These are phyloP conservation scores for Eupithecia abbreviata DNA, from an alignment of 2,888 invertebrate species.

Conservation along the genomic window DNA sequence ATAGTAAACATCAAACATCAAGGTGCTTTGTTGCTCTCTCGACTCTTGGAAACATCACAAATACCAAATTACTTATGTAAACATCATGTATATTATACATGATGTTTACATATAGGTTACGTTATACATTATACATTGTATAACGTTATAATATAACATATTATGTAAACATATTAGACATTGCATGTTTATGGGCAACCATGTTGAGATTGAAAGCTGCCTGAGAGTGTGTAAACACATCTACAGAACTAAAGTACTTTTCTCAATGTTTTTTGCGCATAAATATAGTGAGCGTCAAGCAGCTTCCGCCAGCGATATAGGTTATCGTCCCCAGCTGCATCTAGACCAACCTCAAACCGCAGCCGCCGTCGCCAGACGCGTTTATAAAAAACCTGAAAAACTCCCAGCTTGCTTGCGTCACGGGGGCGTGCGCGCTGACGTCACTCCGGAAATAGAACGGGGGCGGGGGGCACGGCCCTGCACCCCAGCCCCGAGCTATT, in stretches of 20 bases:
- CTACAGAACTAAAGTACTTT: neutral
- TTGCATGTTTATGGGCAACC: neutral
- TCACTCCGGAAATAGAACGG: conserved; percentile 66
- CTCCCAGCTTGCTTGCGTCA: conserved; percentile 63
- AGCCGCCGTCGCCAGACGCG: conserved; percentile 53
- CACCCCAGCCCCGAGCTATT: conserved; percentile 41
- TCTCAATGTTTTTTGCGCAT: neutral
- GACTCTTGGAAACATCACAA: too few relatives aligned
- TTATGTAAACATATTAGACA: neutral
- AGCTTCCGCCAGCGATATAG: conserved; percentile 44
- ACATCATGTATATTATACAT: too few relatives aligned
- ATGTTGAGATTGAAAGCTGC: neutral
- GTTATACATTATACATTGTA: too few relatives aligned
- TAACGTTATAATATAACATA: too few relatives aligned
- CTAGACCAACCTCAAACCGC: conserved; percentile 29
- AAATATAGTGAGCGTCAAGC: conserved; percentile 14
- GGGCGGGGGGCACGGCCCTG: conserved; percentile 43
- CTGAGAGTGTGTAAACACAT: neutral
- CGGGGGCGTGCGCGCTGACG: conserved; percentile 62
- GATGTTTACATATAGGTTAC: too few relatives aligned
- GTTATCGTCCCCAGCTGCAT: conserved; percentile 42
- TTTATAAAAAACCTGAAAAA: conserved; percentile 55
- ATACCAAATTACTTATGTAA: too few relatives aligned
- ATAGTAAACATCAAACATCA: neutral
- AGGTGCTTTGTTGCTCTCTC: too few relatives aligned